Base-by-base conservation (phyloP, 2,888 invertebrate genomes). In the Hypomecis punctinalis region DNA sequence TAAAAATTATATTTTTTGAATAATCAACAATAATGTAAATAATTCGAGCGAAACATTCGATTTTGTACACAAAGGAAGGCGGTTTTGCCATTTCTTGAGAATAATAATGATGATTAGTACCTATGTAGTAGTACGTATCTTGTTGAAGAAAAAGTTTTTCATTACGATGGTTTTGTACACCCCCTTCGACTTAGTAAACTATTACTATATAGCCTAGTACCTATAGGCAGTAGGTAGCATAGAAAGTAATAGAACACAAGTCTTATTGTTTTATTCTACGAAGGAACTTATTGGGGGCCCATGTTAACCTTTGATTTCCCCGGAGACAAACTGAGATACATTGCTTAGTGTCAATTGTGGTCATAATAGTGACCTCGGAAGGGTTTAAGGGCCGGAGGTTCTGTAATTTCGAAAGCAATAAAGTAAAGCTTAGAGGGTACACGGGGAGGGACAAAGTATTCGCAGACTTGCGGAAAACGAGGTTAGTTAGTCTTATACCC, bases 281-380 rank as follows among this genome's bases (percentile, higher is more conserved):
- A 66, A 70, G 73, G 71, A 77, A 76, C 75, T 76, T 77, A 79
- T 73, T 78, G 76, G 76, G 76, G 75, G 69, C 73, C 75, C 71
- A 75, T 76, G 71, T 74, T 72, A 72, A 72, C 69, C 73, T 70
- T 68, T 81, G 77, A 81, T 81, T 81, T 81, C 81, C 80, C 81
- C 37, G n/a, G 79, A 73, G 81, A 62, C 66, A 61, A 57, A 64
- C 75, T 69, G 65, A 75, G 76, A 77, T 80, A 78, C 80, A 77
- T 76, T 68, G 74, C 71, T 74, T 69, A 72, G 69, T 76, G 78
- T 78, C 81, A 78, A 78, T 77, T 76, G 80, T 76, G 77, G 78
- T 76, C 78, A 76, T 74, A 76, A 75, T 73, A 74, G 73, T 67
- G 67, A 68, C 72, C 71, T 67, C 68, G 48, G 67, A 71, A 65